Evolutionary conservation across 2,113 vertebrate species (phyloP), one percentile per base, ranked within the genome.

Genomic region (Apus apus): DNA sequence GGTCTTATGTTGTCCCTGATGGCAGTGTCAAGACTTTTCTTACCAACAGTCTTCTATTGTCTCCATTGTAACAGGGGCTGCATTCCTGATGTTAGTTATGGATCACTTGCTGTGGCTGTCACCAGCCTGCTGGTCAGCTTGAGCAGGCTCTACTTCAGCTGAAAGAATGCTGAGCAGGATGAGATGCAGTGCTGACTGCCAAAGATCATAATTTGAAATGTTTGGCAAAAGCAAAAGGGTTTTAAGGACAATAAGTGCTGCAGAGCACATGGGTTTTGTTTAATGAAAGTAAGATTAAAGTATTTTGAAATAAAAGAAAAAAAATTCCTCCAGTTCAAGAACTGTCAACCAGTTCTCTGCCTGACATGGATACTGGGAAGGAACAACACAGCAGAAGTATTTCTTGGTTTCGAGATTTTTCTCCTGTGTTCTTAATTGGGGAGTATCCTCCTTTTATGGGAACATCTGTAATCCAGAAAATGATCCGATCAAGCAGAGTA

Each of bases 51-150:
- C 34, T 75, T 60, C 11, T 32, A 2, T 72, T 1, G 2, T 65
- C 32, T 29, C 26, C 8, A 1, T 21, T 50, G 6, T 15, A 40
- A 8, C 5, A 23, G 57, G 2, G 11, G 27, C 62, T 71, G n/a
- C 23, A 32, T 11, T 62, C 8, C 46, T 26, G 1, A 0, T 30
- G 26, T 8, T 25, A 8, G 34, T 13, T 4, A 0, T 9, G 7
- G 9, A 11, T 27, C 22, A 3, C 7, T 48, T 40, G 36, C 30
- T 75, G 46, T 62, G 62, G 43, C 40, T 15, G 25, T 15, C 36
- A 51, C 15, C 64, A 17, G 22, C 25, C 25, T 1, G 2, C 18
- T 40, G 73, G 1, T 46, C 71, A 62, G 36, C 30, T 66, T 36
- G 25, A 66, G 54, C 40, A 71, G 54, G 22, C 19, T 2, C 32